phyloP scores from a whole-genome alignment of 2,113 vertebrate genomes.

The Vimba vimba region DNA sequence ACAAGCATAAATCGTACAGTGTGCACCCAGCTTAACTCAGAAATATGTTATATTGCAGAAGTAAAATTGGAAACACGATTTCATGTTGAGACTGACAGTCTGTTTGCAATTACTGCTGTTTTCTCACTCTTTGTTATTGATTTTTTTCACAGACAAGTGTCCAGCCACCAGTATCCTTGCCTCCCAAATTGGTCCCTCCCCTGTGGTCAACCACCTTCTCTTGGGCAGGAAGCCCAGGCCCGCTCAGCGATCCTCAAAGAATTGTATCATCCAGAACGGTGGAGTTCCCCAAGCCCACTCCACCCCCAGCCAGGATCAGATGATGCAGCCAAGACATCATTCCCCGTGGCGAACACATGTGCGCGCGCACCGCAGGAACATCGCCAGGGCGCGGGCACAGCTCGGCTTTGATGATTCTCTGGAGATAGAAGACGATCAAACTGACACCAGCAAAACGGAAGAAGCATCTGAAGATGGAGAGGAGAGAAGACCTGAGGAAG shows the following conservation, averaged over 20 bases:
- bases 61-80: too few species aligned
- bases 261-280: conserved; percentile 76
- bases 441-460: conserved; percentile 10
- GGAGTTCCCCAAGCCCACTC: conserved; percentile 67
- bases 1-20: too few species aligned
- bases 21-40: too few species aligned
- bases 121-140: conserved; percentile 55
- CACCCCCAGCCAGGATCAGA: conserved; percentile 61
- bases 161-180: conserved; percentile 89
- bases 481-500: conserved; percentile 71
- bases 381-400: conserved; percentile 82
- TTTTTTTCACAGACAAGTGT: conserved; percentile 86
- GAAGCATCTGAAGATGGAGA: neutral
- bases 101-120: neutral
- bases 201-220: conserved; percentile 96
- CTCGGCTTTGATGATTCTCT: conserved; percentile 82
- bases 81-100: neutral
- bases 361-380: conserved; percentile 85
- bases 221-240: conserved; percentile 86
- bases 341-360: conserved; percentile 93
- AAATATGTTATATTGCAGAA: too few species aligned
- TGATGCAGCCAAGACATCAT: conserved; percentile 77
- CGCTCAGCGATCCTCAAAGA: conserved; percentile 74
- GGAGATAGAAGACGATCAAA: conserved; percentile 80
- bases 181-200: conserved; percentile 89